A percentile compares a stretch with the other conserved stretches of the same genome.
phyloP scores from a whole-genome alignment of 2,888 invertebrate genomes.

The Drosophila bunnanda region DNA sequence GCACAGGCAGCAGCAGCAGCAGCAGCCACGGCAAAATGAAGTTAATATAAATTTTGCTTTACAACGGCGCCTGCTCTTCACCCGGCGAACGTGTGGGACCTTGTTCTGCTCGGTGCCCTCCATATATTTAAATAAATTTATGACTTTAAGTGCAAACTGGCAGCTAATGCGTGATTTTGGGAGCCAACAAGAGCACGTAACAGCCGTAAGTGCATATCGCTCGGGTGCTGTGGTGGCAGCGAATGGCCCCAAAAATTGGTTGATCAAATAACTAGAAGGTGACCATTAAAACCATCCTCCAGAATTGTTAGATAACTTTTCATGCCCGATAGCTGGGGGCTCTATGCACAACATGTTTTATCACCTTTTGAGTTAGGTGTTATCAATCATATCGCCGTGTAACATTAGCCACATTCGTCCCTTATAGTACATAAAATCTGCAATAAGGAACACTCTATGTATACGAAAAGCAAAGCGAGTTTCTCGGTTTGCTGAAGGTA shows the following conservation, averaged over 20 bases:
- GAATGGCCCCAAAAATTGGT: not conserved
- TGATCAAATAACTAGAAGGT: not conserved
- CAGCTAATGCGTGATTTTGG: constrained; percentile 78
- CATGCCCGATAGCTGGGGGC: not conserved
- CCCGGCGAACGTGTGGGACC: constrained; percentile 51
- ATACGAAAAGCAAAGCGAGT: not conserved
- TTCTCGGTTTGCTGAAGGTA: not conserved
- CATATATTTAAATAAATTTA: constrained; percentile 78
- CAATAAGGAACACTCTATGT: too few species aligned
- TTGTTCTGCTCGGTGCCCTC: constrained; percentile 14
- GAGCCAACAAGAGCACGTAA: constrained; percentile 45
- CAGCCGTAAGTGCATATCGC: constrained; percentile 22
- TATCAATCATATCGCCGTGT: not conserved
- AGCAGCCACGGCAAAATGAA: constrained; percentile 59
- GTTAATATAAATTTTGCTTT: constrained; percentile 76
- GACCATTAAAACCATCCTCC: not conserved
- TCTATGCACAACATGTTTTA: too few species aligned
- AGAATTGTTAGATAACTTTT: not conserved
- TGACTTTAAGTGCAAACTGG: constrained; percentile 77
- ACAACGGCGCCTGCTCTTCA: constrained; percentile 42
- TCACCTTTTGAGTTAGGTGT: too few species aligned
- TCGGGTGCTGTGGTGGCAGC: not conserved
- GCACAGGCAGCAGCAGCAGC: constrained; percentile 39
- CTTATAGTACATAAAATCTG: not conserved
- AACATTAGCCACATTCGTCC: not conserved